phyloP scores from a whole-genome alignment of 2,797 vertebrate genomes.

The Tragopan temminckii region DNA sequence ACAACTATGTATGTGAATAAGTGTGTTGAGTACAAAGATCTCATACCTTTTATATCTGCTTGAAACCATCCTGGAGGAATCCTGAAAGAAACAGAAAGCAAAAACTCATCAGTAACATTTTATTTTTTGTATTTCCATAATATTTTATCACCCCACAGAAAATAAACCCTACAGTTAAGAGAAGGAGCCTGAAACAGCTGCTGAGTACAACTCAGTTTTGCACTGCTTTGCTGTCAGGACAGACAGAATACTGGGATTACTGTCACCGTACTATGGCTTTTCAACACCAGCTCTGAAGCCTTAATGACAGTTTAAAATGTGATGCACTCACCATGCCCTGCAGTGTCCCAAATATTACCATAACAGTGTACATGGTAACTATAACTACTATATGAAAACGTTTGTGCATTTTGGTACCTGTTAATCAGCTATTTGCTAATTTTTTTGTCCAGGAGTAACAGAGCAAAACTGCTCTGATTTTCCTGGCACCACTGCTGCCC shows the following conservation, averaged over 20 bases:
- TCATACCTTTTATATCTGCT: conserved; percentile 93
- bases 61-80: conserved; percentile 86
- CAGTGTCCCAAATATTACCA: not conserved
- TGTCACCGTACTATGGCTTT: not conserved
- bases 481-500: not conserved
- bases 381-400: accelerated
- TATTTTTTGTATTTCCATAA: not conserved
- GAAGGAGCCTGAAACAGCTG: not conserved
- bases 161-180: not conserved
- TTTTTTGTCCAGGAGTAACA: not conserved
- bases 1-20: not conserved
- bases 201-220: not conserved
- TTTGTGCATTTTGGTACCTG: not conserved
- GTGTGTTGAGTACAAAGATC: not conserved
- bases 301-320: not conserved
- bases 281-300: not conserved
- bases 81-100: conserved; percentile 83
- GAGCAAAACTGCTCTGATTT: not conserved
- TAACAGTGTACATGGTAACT: not conserved
- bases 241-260: not conserved
- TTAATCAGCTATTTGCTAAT: not conserved
- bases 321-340: not conserved
- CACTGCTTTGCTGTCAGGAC: not conserved
- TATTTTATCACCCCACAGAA: not conserved
- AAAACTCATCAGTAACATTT: conserved; percentile 25